Conservation (phyloP, 1,140 invertebrate species). For the Anastrepha obliqua region DNA sequence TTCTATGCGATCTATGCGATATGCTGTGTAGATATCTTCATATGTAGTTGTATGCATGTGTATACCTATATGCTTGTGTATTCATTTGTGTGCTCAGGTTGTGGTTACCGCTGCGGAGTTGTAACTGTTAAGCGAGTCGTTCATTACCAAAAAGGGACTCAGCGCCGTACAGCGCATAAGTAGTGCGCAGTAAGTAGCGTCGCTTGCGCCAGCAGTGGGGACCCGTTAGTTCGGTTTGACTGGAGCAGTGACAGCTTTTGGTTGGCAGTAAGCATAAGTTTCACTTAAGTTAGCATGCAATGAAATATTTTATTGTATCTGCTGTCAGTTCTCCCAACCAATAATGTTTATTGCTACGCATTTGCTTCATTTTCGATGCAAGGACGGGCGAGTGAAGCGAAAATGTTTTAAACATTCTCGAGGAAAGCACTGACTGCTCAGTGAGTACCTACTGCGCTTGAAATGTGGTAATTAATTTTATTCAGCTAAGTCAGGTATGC, state of each 20-base stretch:
- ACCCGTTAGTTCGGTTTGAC: background rate
- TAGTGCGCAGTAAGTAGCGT: background rate
- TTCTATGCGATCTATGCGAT: background rate
- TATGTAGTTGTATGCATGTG: background rate
- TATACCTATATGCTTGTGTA: background rate
- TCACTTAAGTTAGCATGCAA: background rate
- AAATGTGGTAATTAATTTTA: slow-evolving; percentile 42
- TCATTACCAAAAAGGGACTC: slow-evolving; percentile 17
- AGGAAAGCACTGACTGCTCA: background rate
- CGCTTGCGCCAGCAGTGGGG: background rate
- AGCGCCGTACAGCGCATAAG: background rate
- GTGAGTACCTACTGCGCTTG: background rate
- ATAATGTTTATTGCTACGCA: slow-evolving; percentile 37
- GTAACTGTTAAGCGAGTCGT: slow-evolving; percentile 4
- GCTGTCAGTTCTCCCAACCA: slow-evolving; percentile 36
- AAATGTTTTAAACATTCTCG: background rate
- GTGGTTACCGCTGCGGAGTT: slow-evolving; percentile 26
- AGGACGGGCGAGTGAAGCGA: background rate
- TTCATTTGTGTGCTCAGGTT: background rate
- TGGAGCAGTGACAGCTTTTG: background rate
- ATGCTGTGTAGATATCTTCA: background rate
- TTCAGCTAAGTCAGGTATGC: background rate
- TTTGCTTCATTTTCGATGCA: background rate
- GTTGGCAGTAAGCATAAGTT: background rate
- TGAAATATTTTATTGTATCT: slow-evolving; percentile 45